Percentiles rank a stretch among this genome's conserved stretches.
These are phyloP conservation scores for Rhyacichthys aspro DNA, from an alignment of 2,797 vertebrate genomes.

Conservation along the genomic window DNA sequence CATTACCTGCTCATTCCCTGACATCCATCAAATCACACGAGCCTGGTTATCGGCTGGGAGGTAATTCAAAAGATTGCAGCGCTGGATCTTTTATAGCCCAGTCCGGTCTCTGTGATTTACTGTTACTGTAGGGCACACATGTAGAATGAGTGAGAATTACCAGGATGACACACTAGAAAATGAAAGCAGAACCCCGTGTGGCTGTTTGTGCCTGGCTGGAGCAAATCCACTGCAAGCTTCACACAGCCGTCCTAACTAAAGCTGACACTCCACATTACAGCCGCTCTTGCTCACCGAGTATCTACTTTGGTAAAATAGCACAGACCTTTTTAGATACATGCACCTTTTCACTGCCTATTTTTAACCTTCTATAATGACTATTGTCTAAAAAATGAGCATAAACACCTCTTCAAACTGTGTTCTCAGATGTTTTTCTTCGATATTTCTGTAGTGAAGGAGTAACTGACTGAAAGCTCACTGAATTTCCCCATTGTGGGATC, in stretches of 20 bases:
- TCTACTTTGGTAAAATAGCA: slow-evolving; percentile 17
- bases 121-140: slow-evolving; percentile 14
- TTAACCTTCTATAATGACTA: slow-evolving; percentile 16
- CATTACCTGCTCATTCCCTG: slow-evolving; percentile 11
- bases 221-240: slow-evolving; percentile 19
- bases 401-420: slow-evolving; percentile 18
- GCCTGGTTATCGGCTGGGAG: slow-evolving; percentile 8
- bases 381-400: slow-evolving; percentile 26
- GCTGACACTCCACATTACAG: slow-evolving; percentile 35
- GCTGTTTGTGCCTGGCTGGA: slow-evolving; percentile 30
- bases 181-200: slow-evolving; percentile 28
- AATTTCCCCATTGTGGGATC: too few species aligned
- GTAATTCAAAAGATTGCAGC: not conserved
- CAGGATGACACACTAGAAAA: slow-evolving; percentile 24
- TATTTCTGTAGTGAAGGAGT: slow-evolving; percentile 4
- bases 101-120: slow-evolving; percentile 18
- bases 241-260: slow-evolving; percentile 40
- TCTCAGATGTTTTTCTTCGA: slow-evolving; percentile 2
- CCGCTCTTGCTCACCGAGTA: slow-evolving; percentile 24
- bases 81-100: not conserved
- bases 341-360: slow-evolving; percentile 1
- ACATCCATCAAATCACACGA: slow-evolving; percentile 14
- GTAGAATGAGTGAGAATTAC: slow-evolving; percentile 15
- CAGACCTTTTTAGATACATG: slow-evolving; percentile 8
- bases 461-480: too few species aligned